phyloP scores from a whole-genome alignment of 2,888 invertebrate genomes.

The Amiota communis region DNA sequence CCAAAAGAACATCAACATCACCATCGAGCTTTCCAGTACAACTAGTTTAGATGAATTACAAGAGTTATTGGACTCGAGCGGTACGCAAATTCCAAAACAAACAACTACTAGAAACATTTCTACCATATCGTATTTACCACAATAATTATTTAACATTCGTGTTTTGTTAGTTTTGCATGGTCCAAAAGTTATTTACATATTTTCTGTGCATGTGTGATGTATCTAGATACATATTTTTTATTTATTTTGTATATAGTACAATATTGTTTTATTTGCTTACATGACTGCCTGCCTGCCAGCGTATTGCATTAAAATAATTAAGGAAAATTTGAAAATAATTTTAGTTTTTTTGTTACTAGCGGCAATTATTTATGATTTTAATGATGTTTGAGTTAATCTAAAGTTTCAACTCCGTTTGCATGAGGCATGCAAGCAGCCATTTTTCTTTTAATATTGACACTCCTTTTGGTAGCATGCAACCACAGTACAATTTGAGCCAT shows the following conservation, averaged over 20 bases:
- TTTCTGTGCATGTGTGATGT: not conserved
- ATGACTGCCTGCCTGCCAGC: slow-evolving; percentile 9
- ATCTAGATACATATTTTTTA: slow-evolving; percentile 9
- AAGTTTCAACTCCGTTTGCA: slow-evolving; percentile 21
- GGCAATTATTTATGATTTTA: slow-evolving; percentile 56
- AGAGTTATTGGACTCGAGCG: slow-evolving; percentile 73
- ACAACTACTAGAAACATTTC: slow-evolving; percentile 21
- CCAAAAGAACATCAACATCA: slow-evolving; percentile 45
- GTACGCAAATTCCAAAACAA: slow-evolving; percentile 67
- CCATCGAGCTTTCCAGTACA: slow-evolving; percentile 68
- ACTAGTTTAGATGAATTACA: slow-evolving; percentile 74
- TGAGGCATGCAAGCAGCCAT: slow-evolving; percentile 12
- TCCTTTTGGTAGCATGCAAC: slow-evolving; percentile 21
- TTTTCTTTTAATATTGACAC: slow-evolving; percentile 14
- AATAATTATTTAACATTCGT: slow-evolving; percentile 26
- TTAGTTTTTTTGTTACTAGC: slow-evolving; percentile 16
- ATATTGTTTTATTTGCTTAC: slow-evolving; percentile 58
- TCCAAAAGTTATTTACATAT: slow-evolving; percentile 2
- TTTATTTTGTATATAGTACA: not conserved
- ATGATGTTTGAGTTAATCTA: slow-evolving; percentile 44
- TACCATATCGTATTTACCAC: too few species aligned
- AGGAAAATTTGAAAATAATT: slow-evolving; percentile 64
- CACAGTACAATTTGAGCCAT: slow-evolving; percentile 34
- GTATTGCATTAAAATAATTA: slow-evolving; percentile 56
- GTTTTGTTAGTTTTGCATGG: slow-evolving; percentile 18